Evolutionary conservation across 2,797 vertebrate genomes (phyloP).

Genomic region (Enteromius viviparus): DNA sequence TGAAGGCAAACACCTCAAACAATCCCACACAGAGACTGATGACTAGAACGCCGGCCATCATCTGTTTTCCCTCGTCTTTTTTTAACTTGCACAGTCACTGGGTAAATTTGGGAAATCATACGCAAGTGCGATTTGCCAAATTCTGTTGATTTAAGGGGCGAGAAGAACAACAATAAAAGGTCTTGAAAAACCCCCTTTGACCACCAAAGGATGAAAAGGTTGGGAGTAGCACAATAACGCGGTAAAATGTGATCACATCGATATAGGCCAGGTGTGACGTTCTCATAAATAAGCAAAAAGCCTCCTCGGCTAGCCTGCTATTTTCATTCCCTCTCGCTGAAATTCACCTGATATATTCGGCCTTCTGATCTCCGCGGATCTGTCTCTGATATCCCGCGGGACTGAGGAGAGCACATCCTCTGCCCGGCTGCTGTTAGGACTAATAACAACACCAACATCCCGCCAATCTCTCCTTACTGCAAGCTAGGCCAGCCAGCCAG

Average conservation of each 20-base stretch:
- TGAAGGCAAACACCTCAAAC: slow-evolving; percentile 49
- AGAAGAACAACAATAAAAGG: not conserved
- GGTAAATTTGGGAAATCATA: not conserved
- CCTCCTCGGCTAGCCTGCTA: slow-evolving; percentile 11
- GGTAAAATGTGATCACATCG: not conserved
- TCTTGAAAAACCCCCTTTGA: not conserved
- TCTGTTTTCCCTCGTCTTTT: not conserved
- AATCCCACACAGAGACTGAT: slow-evolving; percentile 11
- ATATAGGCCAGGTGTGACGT: slow-evolving; percentile 39
- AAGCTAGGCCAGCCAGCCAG: slow-evolving; percentile 41
- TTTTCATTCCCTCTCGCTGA: slow-evolving; percentile 39
- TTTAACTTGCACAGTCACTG: slow-evolving; percentile 16
- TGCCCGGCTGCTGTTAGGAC: slow-evolving; percentile 42
- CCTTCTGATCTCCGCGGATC: slow-evolving; percentile 36
- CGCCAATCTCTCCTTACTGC: slow-evolving; percentile 44
- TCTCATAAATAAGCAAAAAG: slow-evolving; percentile 44
- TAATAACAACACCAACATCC: slow-evolving; percentile 48
- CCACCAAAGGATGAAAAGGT: slow-evolving; percentile 3
- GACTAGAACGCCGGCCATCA: not conserved
- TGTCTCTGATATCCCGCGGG: slow-evolving; percentile 36
- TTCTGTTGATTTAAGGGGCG: not conserved
- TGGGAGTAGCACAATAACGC: not conserved
- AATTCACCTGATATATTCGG: slow-evolving; percentile 45
- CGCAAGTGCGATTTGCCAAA: not conserved
- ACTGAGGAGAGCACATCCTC: slow-evolving; percentile 34